Evolutionary conservation across 92 coral and sea anemone genomes (phyloP), one percentile per base, ranked within the genome.

Genomic region (Phenganax subtilis): DNA sequence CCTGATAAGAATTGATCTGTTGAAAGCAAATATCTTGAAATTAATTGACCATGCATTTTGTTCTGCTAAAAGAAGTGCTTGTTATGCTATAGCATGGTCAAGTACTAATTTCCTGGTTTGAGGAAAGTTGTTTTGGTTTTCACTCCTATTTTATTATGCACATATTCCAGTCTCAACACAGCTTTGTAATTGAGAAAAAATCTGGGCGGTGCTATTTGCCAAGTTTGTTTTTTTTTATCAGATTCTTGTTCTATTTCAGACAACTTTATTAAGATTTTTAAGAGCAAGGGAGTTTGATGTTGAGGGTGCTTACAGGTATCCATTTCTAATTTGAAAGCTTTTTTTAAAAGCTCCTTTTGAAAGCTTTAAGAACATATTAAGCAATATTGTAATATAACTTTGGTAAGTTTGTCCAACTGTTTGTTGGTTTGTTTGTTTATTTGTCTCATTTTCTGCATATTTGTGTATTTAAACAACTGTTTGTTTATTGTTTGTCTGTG

Each of bases 271-370:
- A 77, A 86, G 98, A 82, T 94, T 88, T 81, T 84, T 94, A 12
- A 86, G 92, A 78, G 98, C 98, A 14, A 90, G 98, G 8, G 88
- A 85, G 71, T 94, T 94, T 83, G 90, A 94, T 78, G 90, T 91
- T 0, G 86, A 90, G 55, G 88, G 85, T 51, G 91, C 94, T 54
- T 71, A 76, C 90, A 88, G 67, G 94, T 90, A 86, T 64, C 16
- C 29, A 37, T 37, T 37, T 37, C 47, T 37, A 5, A 1, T 2
- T 37, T 37, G 47, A 1, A 37, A 37, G 47, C 47, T 37, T 5
- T 1, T 37, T 37, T 37, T 37, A 37, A 37, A 37, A 37, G 47
- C 47, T 37, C 47, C 47, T 37, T 37, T 37, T 52, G 9, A 17
- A 0, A 11, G 17, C 52, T 10, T 37, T 15, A 56, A 25, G 12